Evolutionary conservation across 23 tunicate genomes (phyloP).

Genomic region (Clavelina lepadiformis): DNA sequence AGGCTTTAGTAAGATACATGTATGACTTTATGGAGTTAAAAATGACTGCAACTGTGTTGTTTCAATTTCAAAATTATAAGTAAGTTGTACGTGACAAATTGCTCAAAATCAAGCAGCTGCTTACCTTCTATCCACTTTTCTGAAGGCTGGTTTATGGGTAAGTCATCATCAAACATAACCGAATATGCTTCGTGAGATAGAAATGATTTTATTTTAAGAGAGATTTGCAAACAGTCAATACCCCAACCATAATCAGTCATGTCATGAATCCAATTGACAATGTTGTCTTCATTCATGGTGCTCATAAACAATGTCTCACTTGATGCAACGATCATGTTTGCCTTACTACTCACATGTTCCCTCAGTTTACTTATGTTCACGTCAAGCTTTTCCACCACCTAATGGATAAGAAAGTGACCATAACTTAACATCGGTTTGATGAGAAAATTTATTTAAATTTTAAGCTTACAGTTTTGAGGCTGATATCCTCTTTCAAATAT

Average conservation of each 20-base stretch:
- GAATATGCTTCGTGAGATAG: constrained; percentile 10
- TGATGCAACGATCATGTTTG: constrained; percentile 21
- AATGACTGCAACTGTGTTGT: no score
- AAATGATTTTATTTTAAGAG: constrained; percentile 22
- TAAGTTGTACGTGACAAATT: no score
- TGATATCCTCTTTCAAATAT: no score
- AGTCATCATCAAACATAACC: constrained; percentile 24
- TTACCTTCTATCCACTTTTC: constrained; percentile 41
- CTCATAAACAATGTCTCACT: constrained; percentile 12
- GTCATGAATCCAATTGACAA: constrained; percentile 62
- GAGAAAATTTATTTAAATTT: no score
- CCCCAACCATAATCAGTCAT: constrained; percentile 58
- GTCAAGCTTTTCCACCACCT: constrained; percentile 26
- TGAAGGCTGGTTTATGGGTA: constrained; percentile 33
- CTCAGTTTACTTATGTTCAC: constrained; percentile 22
- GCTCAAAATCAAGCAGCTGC: no score
- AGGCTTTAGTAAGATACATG: no score
- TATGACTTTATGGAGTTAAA: no score
- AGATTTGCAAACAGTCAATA: constrained; percentile 19
- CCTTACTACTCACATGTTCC: constrained; percentile 17
- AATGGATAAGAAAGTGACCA: no score
- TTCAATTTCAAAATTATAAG: no score
- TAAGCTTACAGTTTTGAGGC: no score
- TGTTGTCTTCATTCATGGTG: constrained; percentile 20
- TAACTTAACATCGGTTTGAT: no score